Evolutionary conservation across 92 coral and sea anemone genomes (phyloP).

Genomic region (Umimayanthus chanpuru): DNA sequence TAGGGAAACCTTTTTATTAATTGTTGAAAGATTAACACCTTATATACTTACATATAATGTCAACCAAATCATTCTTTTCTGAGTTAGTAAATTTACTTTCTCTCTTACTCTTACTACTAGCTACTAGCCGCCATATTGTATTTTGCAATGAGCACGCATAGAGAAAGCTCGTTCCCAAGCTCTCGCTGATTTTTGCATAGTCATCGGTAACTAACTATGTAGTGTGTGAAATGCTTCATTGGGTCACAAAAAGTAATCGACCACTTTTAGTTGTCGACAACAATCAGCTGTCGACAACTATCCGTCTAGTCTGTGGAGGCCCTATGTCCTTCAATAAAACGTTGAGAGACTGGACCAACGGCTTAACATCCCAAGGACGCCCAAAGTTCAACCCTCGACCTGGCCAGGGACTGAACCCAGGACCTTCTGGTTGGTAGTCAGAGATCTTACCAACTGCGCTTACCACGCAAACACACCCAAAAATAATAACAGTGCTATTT

Average conservation of each 20-base stretch:
- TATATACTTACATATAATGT: conserved; percentile 7
- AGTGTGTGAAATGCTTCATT: conserved; percentile 4
- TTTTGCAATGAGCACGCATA: background rate
- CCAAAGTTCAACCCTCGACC: no score
- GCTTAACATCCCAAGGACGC: no score
- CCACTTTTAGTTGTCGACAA: background rate
- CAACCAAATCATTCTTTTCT: background rate
- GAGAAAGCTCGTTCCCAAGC: conserved; percentile 7
- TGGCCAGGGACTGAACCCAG: no score
- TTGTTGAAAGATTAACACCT: no score
- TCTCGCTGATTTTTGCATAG: background rate
- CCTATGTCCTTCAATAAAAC: no score
- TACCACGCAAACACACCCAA: no score
- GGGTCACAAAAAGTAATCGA: conserved; percentile 10
- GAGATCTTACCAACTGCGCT: no score
- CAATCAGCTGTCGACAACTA: background rate
- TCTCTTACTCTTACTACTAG: background rate
- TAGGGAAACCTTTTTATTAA: no score
- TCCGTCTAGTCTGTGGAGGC: no score
- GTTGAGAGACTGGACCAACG: no score
- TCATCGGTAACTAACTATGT: background rate
- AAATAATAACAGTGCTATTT: no score
- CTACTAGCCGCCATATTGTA: background rate
- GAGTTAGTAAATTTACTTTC: background rate
- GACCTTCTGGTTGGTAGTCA: no score